phyloP scores from a whole-genome alignment of 2,888 invertebrate species.

The Conomelus anceps region DNA sequence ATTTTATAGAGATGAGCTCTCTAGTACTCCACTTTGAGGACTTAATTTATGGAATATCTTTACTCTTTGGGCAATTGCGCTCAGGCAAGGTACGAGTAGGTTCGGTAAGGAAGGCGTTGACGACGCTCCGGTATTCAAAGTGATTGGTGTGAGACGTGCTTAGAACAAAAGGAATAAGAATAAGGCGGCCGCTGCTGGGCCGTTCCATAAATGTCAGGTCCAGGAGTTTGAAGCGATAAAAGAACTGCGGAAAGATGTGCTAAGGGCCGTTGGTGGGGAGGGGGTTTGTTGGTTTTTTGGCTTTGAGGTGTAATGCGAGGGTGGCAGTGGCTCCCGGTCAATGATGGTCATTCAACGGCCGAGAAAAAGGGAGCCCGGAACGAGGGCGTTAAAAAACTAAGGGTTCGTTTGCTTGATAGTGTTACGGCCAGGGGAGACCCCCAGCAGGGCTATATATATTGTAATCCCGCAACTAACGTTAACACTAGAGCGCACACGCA shows the following conservation, averaged over 20 bases:
- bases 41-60: not conserved
- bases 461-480: not conserved
- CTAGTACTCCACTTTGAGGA: too few relatives aligned
- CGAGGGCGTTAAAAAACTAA: conserved; percentile 29
- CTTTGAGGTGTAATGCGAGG: conserved; percentile 24
- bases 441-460: conserved; percentile 1
- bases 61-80: not conserved
- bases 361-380: conserved; percentile 11
- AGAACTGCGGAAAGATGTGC: conserved; percentile 21
- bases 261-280: not conserved
- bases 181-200: conserved; percentile 17
- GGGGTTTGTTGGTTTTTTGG: conserved; percentile 28
- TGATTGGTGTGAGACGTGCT: not conserved
- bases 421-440: conserved; percentile 19
- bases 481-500: not conserved
- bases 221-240: conserved; percentile 28
- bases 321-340: conserved; percentile 22
- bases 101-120: not conserved
- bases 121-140: not conserved
- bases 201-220: conserved; percentile 29
- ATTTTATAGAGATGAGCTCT: too few relatives aligned
- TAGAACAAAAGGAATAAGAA: not conserved
- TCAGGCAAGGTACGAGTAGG: not conserved
- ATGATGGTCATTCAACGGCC: conserved; percentile 27
- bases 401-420: conserved; percentile 29